A percentile compares a stretch with the other conserved stretches of the same genome.
Evolutionary conservation across 2,888 invertebrate species (phyloP).

Genomic region (Hybos culiciformis): DNA sequence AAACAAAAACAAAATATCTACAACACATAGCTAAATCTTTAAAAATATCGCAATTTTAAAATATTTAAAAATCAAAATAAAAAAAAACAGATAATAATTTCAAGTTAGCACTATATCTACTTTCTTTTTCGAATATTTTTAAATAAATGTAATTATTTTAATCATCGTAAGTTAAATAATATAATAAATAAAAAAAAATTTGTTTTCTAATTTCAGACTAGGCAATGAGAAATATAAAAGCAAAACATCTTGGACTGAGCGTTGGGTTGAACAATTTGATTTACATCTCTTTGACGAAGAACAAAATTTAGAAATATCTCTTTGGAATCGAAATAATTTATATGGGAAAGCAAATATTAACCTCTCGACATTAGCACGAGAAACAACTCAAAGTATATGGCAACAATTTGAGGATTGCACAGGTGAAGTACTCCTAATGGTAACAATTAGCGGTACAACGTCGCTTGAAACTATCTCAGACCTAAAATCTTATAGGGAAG

Average conservation of each 20-base stretch:
- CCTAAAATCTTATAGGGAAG: conserved; percentile 70
- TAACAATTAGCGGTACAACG: conserved; percentile 91
- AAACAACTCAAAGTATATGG: conserved; percentile 84
- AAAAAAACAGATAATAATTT: neutral
- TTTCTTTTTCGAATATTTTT: no score
- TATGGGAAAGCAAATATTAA: conserved; percentile 67
- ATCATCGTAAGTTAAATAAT: no score
- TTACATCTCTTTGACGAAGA: conserved; percentile 91
- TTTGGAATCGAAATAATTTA: conserved; percentile 46
- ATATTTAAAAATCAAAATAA: neutral
- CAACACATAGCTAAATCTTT: no score
- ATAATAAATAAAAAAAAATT: no score
- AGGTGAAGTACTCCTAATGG: conserved; percentile 66
- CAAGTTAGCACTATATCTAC: no score
- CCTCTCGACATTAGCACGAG: conserved; percentile 67
- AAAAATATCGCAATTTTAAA: no score
- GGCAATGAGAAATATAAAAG: conserved; percentile 97
- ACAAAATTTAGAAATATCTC: conserved; percentile 78
- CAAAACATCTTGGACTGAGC: conserved; percentile 71
- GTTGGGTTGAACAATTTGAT: conserved; percentile 97
- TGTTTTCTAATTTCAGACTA: conserved; percentile 42
- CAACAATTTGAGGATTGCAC: conserved; percentile 80
- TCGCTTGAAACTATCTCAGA: conserved; percentile 88
- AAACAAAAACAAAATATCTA: no score
- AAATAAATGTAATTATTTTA: no score